Base-by-base conservation (phyloP, 2,888 invertebrate genomes). In the Serrognathus titanus region DNA sequence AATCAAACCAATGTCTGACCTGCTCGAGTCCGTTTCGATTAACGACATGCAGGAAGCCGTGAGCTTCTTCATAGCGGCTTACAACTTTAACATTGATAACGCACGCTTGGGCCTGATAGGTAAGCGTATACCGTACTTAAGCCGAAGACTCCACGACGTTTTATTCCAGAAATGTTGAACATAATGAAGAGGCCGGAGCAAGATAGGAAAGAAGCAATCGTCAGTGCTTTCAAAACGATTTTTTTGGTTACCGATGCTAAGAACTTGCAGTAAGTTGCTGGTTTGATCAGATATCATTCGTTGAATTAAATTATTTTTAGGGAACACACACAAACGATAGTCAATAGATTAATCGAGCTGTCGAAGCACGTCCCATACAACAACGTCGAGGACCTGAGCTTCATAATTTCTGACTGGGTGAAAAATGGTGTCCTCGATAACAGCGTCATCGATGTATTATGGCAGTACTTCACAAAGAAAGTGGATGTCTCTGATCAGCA, bases 21-120 rank as follows among this genome's bases (percentile, higher is more conserved):
- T 95, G 69, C 79, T 96, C 9, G 83, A 86, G 73, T 88, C 90
- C 0, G 84, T 85, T 63, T 84, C 85, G 59, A 83, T 87, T 3
- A 84, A 89, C 0, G 96, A 96, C 74, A 90, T 94, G 10, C 83
- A 88, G 52, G 97, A 96, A 74, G 90, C 96, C 0, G 89, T 97
- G 24, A 88, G 92, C 57, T 93, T 96, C 73, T 90, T 97, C 66
- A 90, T 91, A 0, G 85, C 88, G 0, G 90, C 91, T 0, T 87
- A 85, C 69, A 83, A 89, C 62, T 92, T 92, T 70, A 86, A 88
- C 52, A 84, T 93, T n/a, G 84, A 86, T 59, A 86, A 86, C 50
- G 87, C 89, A 2, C 83, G 86, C 64, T 69, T 78, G 37, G 93
- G 92, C 1, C 85, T 94, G 57, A 81, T 73, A 41, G 73, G 75